Percentiles rank a stretch among this genome's conserved stretches.
These are phyloP conservation scores for Probaryconus sp. DNA, from an alignment of 1,140 invertebrate genomes.

Conservation along the genomic window DNA sequence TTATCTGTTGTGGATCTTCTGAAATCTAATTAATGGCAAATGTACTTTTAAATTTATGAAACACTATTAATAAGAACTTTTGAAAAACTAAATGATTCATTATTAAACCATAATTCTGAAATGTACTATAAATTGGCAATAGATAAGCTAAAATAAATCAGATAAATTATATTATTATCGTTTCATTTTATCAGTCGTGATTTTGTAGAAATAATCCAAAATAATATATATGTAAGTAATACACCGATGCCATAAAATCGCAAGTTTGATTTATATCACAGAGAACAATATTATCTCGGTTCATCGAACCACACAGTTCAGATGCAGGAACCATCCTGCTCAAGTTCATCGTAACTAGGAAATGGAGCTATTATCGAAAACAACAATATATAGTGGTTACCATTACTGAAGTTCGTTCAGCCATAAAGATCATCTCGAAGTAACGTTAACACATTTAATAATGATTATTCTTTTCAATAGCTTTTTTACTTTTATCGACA, in stretches of 20 bases:
- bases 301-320: constrained; percentile 30
- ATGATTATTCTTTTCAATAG: constrained; percentile 13
- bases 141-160: no score
- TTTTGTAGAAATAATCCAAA: no score
- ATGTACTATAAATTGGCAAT: no score
- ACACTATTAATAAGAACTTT: no score
- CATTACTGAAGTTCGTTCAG: constrained; percentile 20
- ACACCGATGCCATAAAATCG: constrained; percentile 36
- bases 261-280: constrained; percentile 24
- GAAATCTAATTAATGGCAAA: no score
- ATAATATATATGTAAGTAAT: constrained; percentile 34
- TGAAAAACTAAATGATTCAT: no score
- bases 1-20: no score
- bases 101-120: no score
- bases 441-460: constrained; percentile 10
- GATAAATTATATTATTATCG: no score
- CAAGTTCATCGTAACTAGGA: constrained; percentile 47
- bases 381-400: constrained; percentile 31
- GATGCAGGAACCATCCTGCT: constrained; percentile 35
- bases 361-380: constrained; percentile 50
- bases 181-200: no score
- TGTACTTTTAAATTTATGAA: no score
- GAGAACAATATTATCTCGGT: constrained; percentile 36
- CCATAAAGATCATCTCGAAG: constrained; percentile 18
- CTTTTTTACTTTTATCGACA: no score